phyloP scores from a whole-genome alignment of 2,888 invertebrate species.

The Cylindroiulus punctatus region DNA sequence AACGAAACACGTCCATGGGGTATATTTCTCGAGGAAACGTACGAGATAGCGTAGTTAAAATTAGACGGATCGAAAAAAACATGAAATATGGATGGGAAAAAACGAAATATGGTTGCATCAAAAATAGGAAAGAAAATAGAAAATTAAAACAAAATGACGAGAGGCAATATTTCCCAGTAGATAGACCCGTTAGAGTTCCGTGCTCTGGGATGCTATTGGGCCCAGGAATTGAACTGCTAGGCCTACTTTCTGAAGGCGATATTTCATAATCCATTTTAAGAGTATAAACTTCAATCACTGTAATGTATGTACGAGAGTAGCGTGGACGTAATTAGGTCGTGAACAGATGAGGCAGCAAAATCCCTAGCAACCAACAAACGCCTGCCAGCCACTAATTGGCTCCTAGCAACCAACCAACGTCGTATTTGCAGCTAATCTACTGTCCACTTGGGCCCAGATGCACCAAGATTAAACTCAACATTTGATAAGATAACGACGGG shows the following conservation, averaged over 20 bases:
- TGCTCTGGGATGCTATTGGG: too few relatives aligned
- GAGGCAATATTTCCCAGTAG: neutral
- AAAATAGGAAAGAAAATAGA: constrained; percentile 1
- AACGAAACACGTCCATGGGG: constrained; percentile 39
- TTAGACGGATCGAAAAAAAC: constrained; percentile 8
- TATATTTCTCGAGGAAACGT: constrained; percentile 13
- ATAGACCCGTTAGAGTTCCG: neutral
- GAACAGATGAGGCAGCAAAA: constrained; percentile 47
- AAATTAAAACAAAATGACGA: constrained; percentile 33
- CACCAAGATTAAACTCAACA: neutral
- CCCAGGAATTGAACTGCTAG: constrained; percentile 17
- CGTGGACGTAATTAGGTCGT: constrained; percentile 43
- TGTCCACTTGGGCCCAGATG: neutral
- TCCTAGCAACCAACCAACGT: constrained; percentile 15
- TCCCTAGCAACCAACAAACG: constrained; percentile 45
- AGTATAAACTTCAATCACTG: constrained; percentile 47
- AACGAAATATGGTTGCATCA: neutral
- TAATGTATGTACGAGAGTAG: constrained; percentile 40
- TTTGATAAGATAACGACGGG: neutral
- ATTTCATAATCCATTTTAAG: constrained; percentile 43
- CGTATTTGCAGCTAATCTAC: neutral
- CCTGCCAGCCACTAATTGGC: constrained; percentile 44
- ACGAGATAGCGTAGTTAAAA: constrained; percentile 19
- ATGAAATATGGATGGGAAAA: neutral
- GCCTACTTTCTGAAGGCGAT: constrained; percentile 39